Evolutionary conservation across 2,797 vertebrate species (phyloP).

Genomic region (Atherinosoma microstoma): DNA sequence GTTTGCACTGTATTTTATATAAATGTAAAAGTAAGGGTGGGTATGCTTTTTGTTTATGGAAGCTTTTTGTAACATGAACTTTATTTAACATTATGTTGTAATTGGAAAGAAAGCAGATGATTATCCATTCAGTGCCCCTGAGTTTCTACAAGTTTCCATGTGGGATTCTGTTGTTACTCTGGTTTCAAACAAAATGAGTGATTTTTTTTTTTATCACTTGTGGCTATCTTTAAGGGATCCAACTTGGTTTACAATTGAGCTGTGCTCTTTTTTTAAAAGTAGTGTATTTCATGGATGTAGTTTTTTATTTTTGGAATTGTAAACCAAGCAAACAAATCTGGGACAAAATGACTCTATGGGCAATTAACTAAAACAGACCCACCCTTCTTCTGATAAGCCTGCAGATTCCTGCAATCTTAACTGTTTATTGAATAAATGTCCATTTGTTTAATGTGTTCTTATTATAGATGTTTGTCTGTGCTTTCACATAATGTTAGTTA

Average conservation of each 20-base stretch:
- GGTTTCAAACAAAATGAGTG: constrained; percentile 62
- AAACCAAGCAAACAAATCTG: constrained; percentile 14
- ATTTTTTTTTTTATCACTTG: constrained; percentile 38
- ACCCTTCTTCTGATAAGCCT: constrained; percentile 45
- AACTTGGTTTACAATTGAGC: constrained; percentile 18
- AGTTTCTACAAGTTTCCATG: neutral
- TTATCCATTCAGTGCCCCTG: constrained; percentile 13
- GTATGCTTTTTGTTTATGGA: constrained; percentile 2
- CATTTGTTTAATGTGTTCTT: constrained; percentile 20
- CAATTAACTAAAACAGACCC: constrained; percentile 30
- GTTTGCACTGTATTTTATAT: constrained; percentile 40
- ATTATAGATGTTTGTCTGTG: constrained; percentile 7
- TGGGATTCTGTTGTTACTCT: constrained; percentile 3
- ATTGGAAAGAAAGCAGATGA: constrained; percentile 1
- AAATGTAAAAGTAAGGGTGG: constrained; percentile 15
- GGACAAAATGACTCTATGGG: neutral
- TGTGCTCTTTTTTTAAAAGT: constrained; percentile 11
- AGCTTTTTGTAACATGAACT: constrained; percentile 22
- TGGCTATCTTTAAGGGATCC: constrained; percentile 40
- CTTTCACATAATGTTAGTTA: constrained; percentile 8
- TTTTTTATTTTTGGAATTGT: neutral
- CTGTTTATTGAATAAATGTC: constrained; percentile 31
- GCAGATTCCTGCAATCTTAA: constrained; percentile 43
- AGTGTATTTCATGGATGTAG: neutral
- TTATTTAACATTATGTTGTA: constrained; percentile 23